These are phyloP conservation scores for Phacellophora camtschatica DNA, from an alignment of 30 jellyfish, hydroid and myxozoan genomes.

Conservation along the genomic window DNA sequence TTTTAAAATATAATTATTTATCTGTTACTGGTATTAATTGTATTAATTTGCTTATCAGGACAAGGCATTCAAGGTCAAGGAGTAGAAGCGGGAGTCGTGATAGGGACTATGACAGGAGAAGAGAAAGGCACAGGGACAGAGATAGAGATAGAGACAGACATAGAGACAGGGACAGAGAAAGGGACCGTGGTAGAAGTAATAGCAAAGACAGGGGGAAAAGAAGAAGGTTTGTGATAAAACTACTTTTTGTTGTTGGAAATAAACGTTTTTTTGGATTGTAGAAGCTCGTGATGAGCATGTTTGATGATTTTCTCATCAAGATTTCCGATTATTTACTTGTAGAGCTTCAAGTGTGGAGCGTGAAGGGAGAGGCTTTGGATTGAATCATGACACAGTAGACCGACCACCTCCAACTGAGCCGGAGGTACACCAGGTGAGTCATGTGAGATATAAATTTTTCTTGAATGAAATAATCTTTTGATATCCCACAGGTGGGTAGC, in stretches of 20 bases:
- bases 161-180: slow-evolving; percentile 56
- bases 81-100: slow-evolving; percentile 52
- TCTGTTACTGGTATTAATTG: not conserved
- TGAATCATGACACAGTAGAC: slow-evolving; percentile 57
- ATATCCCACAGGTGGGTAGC: too few relatives aligned
- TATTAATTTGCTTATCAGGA: not conserved
- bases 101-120: slow-evolving; percentile 26
- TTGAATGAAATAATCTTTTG: too few relatives aligned
- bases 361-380: slow-evolving; percentile 2
- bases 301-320: not conserved
- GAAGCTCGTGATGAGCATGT: too few relatives aligned
- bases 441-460: too few relatives aligned
- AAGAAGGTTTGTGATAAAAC: not conserved
- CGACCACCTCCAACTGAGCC: slow-evolving; percentile 92
- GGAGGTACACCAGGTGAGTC: slow-evolving; percentile 76
- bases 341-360: slow-evolving; percentile 65
- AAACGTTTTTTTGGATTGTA: not conserved
- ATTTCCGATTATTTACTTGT: slow-evolving; percentile 15
- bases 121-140: slow-evolving; percentile 24
- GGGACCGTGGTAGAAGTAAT: slow-evolving; percentile 40
- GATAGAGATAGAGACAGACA: slow-evolving; percentile 29
- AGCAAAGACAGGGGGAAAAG: slow-evolving; percentile 33
- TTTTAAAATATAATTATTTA: too few relatives aligned
- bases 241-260: not conserved
- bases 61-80: slow-evolving; percentile 33